Evolutionary conservation across 2,113 vertebrate genomes (phyloP), one percentile per base, ranked within the genome.

Genomic region (Atractosteus spatula): DNA sequence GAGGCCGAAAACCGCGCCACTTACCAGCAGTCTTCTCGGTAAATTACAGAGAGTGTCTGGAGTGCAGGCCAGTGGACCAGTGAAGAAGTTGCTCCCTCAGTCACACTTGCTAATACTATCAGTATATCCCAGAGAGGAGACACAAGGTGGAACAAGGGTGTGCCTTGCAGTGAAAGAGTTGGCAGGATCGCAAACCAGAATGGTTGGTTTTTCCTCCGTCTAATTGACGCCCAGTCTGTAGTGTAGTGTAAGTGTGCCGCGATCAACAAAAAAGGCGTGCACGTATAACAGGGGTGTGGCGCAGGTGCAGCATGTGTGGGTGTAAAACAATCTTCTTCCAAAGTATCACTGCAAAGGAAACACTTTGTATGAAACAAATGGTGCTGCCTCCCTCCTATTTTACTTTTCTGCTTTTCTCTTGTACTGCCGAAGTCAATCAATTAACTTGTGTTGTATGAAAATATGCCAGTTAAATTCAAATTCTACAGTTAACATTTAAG

Each of bases 141-240:
- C 74, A 79, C 80, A 85, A 87, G 86, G 91, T 89, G 81, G 89
- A 87, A 88, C 89, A 89, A 84, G 86, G 96, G 96, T 89, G 96
- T 93, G 92, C 91, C 92, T 83, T 88, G 77, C 68, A 68, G 81
- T 77, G 72, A 87, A 89, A 91, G 89, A 88, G 85, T 68, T 63
- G 55, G 67, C 77, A 78, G 77, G 71, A 79, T 70, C 56, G 71
- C 43, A 59, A 78, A 81, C 79, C 74, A 64, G 72, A 83, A 81
- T 43, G 70, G 66, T 70, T 29, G 73, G 63, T 62, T 57, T 16
- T 41, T 63, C 4, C 47, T 63, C 43, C n/a, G n/a, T 62, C 61
- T 42, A 2, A 82, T 76, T 84, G 79, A 77, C 75, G 79, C 72
- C 4, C 1, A 81, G 55, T 56, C 55, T 77, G 69, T 77, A 75